Evolutionary conservation across 1,140 invertebrate species (phyloP).

Genomic region (Elymnias hypermnestra): DNA sequence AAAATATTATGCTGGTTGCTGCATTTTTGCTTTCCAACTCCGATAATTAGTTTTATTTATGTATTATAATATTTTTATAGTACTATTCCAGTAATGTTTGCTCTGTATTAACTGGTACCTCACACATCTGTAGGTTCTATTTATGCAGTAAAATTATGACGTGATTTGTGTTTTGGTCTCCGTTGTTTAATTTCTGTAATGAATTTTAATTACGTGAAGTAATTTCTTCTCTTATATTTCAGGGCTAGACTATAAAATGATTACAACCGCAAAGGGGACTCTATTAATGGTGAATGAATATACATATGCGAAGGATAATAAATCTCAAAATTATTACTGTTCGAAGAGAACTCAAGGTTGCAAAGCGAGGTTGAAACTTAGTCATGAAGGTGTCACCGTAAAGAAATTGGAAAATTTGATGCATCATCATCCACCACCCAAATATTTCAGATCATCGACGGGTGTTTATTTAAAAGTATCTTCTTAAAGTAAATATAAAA

Average conservation of each 20-base stretch:
- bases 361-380: conserved; percentile 23
- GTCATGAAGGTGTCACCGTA: conserved; percentile 9
- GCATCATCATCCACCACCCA: conserved; percentile 22
- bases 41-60: no score
- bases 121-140: no score
- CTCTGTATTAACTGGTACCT: no score
- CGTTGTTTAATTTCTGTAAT: no score
- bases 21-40: no score
- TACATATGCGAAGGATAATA: conserved; percentile 25
- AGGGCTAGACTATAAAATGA: conserved; percentile 11
- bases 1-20: no score
- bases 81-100: no score
- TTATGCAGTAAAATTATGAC: no score
- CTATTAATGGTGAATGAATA: conserved; percentile 31
- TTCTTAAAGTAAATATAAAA: no score
- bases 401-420: background rate
- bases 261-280: conserved; percentile 10
- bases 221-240: background rate
- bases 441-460: conserved; percentile 13
- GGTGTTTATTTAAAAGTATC: conserved; percentile 28
- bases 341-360: conserved; percentile 26
- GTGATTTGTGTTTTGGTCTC: no score
- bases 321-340: conserved; percentile 25
- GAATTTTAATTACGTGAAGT: no score
- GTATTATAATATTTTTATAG: no score